phyloP scores from a whole-genome alignment of 2,888 invertebrate species.

The Cryptocephalus moraei region DNA sequence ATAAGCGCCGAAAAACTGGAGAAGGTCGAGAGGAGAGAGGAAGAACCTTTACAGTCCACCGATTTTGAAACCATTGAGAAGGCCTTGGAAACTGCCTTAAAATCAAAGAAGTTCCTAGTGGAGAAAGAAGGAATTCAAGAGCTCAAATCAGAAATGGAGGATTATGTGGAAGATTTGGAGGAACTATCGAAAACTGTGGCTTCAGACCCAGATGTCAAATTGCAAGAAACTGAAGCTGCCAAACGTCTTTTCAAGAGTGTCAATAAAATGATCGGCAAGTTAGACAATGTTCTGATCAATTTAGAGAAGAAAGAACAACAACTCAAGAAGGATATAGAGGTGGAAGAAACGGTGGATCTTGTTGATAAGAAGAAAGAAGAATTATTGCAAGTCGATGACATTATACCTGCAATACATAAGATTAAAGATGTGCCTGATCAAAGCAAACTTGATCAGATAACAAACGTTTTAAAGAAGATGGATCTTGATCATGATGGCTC shows the following conservation, averaged over 20 bases:
- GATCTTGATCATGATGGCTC: constrained; percentile 92
- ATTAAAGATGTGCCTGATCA: constrained; percentile 77
- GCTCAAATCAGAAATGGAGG: constrained; percentile 82
- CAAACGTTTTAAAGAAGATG: constrained; percentile 75
- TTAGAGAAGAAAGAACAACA: constrained; percentile 68
- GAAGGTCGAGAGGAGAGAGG: constrained; percentile 22
- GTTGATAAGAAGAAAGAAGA: constrained; percentile 44
- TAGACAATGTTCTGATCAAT: constrained; percentile 65
- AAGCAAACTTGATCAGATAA: constrained; percentile 68
- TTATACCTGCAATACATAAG: constrained; percentile 74
- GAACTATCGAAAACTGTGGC: constrained; percentile 68
- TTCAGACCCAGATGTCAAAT: constrained; percentile 55
- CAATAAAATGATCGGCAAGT: constrained; percentile 76
- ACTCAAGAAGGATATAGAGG: constrained; percentile 46
- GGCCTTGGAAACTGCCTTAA: constrained; percentile 72
- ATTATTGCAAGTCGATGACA: constrained; percentile 77
- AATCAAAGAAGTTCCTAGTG: constrained; percentile 67
- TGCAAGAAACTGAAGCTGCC: constrained; percentile 79
- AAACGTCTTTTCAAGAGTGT: constrained; percentile 74
- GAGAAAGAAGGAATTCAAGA: constrained; percentile 87
- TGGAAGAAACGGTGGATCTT: constrained; percentile 15
- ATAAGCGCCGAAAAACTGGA: constrained; percentile 26
- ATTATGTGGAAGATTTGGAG: constrained; percentile 87
- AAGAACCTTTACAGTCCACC: constrained; percentile 47
- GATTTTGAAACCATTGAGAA: constrained; percentile 83